Evolutionary conservation across 2,113 vertebrate genomes (phyloP), one percentile per base, ranked within the genome.

Genomic region (Notothenia rossii): DNA sequence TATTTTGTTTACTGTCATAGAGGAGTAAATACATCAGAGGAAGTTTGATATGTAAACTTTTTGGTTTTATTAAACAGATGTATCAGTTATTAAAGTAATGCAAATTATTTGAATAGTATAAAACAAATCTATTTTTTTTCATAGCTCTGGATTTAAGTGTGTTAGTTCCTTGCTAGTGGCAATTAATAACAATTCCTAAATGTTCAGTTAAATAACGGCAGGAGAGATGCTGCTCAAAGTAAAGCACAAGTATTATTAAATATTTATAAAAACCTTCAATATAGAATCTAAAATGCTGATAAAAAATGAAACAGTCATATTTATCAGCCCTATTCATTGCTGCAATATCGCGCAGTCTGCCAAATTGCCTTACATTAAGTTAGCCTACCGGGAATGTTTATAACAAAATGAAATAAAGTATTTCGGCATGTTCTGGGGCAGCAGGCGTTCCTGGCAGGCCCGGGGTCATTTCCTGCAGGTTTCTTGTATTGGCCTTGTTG

Each of bases 371-470:
- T 69, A 49, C 15, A 55, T 86, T 71, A 5, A 62, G 33, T 76
- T 77, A 75, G 22, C 71, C 33, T 29, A 0, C 54, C 8, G 58
- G 53, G 36, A 63, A 48, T 58, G 7, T 86, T 85, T 75, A 53
- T 53, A 75, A 61, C 82, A 67, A 86, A 80, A 75, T 58, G 1
- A 73, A 56, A 66, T 43, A 7, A 73, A 74, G 54, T 64, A 55
- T 86, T 87, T 69, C 36, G 2, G 72, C 72, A 67, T 75, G 59
- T 70, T 60, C 65, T 69, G 61, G 72, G 72, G 77, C 20, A n/a
- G 79, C 17, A 40, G 60, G 13, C 10, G 2, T 33, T 68, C 66
- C 54, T 53, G 59, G 59, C 63, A 50, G 43, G 36, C 65, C 55
- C 0, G 14, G 51, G 80, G 78, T 84, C 79, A 68, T 72, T 69